Evolutionary conservation across 2,797 vertebrate species (phyloP).

Genomic region (Spatula clypeata): DNA sequence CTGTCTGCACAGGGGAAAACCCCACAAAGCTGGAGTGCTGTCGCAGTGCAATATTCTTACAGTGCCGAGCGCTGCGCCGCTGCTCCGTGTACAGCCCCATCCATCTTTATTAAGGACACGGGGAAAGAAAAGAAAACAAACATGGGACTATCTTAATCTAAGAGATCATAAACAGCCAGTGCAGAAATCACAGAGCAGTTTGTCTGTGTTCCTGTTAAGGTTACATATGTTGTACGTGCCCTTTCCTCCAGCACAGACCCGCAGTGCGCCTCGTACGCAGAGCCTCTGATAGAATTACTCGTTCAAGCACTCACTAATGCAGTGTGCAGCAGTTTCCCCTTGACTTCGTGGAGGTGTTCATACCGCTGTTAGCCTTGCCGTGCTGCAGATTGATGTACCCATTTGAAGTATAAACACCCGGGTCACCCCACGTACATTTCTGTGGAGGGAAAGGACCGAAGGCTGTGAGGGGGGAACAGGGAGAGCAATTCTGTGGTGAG

Average conservation of each 20-base stretch:
- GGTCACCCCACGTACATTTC: not conserved
- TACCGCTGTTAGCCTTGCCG: not conserved
- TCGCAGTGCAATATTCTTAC: too few species aligned
- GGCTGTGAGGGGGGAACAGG: slow-evolving; percentile 20
- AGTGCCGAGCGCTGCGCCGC: fast-evolving
- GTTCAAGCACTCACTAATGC: not conserved
- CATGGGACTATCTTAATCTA: not conserved
- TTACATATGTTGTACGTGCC: fast-evolving
- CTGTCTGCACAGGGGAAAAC: not conserved
- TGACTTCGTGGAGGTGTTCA: not conserved
- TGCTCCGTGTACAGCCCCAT: not conserved
- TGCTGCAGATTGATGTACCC: not conserved
- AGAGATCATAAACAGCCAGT: not conserved
- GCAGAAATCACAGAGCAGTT: not conserved
- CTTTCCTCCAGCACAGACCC: not conserved
- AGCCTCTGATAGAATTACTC: not conserved
- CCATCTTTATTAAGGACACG: not conserved
- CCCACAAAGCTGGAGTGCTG: not conserved
- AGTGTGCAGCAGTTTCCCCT: not conserved
- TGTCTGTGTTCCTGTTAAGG: not conserved
- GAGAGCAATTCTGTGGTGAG: slow-evolving; percentile 24
- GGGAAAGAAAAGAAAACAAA: not conserved
- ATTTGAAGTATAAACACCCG: not conserved
- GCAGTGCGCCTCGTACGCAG: not conserved
- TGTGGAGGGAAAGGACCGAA: not conserved